Conservation (phyloP, 2,888 invertebrate species). For the Lordiphosa andalusiaca region DNA sequence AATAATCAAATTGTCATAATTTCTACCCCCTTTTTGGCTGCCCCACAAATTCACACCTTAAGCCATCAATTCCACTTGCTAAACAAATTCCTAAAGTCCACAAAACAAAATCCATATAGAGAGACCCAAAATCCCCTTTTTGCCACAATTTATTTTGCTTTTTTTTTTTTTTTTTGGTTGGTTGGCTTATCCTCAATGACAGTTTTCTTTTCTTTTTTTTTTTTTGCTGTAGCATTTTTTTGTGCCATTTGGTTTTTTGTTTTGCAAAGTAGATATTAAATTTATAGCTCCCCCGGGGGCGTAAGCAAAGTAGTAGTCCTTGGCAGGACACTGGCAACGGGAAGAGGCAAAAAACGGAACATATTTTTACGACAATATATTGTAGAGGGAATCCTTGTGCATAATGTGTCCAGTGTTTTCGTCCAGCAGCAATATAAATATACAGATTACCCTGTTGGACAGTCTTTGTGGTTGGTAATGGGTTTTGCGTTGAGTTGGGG, state of each 20-base stretch:
- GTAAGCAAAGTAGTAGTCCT: conserved; percentile 68
- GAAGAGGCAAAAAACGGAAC: conserved; percentile 44
- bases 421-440: conserved; percentile 62
- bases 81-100: background rate
- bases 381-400: conserved; percentile 59
- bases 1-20: too few species aligned
- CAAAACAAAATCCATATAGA: background rate
- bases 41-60: background rate
- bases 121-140: background rate
- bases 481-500: conserved; percentile 26
- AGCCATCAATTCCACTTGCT: background rate
- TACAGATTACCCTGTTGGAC: conserved; percentile 62
- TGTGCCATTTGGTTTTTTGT: conserved; percentile 63
- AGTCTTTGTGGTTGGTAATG: conserved; percentile 49
- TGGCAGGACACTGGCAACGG: conserved; percentile 22
- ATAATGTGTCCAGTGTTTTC: conserved; percentile 42
- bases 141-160: background rate
- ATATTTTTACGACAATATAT: conserved; percentile 74
- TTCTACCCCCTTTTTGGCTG: background rate
- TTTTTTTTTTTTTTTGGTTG: conserved; percentile 10
- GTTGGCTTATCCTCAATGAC: conserved; percentile 8
- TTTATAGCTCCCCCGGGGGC: conserved; percentile 80
- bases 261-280: conserved; percentile 78
- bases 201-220: too few species aligned
- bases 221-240: conserved; percentile 18